Base-by-base conservation (phyloP, 1,140 invertebrate genomes). In the Microplitis demolitor region DNA sequence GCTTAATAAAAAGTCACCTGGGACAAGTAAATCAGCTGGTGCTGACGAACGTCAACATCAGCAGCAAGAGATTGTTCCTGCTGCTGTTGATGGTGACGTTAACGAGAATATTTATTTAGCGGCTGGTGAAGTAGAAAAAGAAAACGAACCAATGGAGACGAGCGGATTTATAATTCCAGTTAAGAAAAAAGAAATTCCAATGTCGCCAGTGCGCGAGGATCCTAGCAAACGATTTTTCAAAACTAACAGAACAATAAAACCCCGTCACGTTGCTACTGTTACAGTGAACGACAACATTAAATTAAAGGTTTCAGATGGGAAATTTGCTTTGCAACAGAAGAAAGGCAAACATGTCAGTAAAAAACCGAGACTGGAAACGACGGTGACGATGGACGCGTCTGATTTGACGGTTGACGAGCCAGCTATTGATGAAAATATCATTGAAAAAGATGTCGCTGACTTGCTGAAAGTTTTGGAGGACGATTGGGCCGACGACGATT, bases 401-500 rank as follows among this genome's bases (percentile, higher is more conserved):
- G 86, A 87, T 76, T 72, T 87, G 16, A 76, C 73, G 4, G 80
- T 85, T 24, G 79, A 83, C 45, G 79, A 85, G 45, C 78, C 81
- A 4, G 60, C 74, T 4, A 39, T 80, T 6, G 79, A 84, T 66
- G 13, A 35, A 8, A 74, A 74, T 0, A 66, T 80, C 14, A 76
- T 56, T 11, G 76, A 78, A 13, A 71, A 61, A 2, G 39, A 66
- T 53, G 77, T 87, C 8, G 76, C 72, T 14, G 71, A 81, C 63
- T 76, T 87, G 34, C 60, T 87, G 51, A 79, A 82, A 71, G 74
- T 82, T 58, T 74, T 87, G 4, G 83, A 86, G 66, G 74, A 86
- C 60, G 86, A 87, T 74, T 87, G 85, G 86, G 76, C 77, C 1
- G 76, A 84, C 24, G 83, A 86, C 69, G 82, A 86, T 4, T 82